Conservation (phyloP, 2,797 vertebrate species). For the Craterocephalus amniculus region DNA sequence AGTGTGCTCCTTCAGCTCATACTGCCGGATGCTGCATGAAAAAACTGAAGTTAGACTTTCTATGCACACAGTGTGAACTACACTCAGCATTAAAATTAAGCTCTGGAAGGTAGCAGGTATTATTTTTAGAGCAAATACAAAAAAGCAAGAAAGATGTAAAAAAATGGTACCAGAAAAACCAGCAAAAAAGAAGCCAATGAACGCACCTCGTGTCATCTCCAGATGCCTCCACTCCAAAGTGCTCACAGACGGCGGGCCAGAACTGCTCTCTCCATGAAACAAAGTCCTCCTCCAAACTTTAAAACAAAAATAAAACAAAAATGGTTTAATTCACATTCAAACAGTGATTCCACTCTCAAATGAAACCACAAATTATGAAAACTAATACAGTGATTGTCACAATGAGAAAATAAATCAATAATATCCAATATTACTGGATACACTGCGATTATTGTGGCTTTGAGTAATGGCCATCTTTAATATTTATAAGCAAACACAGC, state of each 20-base stretch:
- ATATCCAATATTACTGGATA: too few species aligned
- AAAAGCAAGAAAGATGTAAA: background rate
- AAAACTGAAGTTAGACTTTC: conserved; percentile 9
- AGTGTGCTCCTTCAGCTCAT: conserved; percentile 89
- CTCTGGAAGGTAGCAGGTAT: background rate
- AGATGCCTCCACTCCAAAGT: conserved; percentile 95
- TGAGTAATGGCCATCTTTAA: background rate
- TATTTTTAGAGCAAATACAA: too few species aligned
- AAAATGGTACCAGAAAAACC: background rate
- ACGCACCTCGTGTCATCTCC: conserved; percentile 95
- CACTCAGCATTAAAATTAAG: background rate
- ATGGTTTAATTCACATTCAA: background rate
- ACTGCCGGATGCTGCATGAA: conserved; percentile 92
- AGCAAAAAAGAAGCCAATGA: background rate
- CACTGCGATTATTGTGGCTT: background rate
- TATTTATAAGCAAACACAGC: background rate
- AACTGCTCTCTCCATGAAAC: conserved; percentile 98
- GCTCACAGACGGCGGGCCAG: conserved; percentile 97
- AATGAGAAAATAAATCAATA: background rate
- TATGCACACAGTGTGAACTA: background rate
- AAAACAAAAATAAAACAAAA: conserved; percentile 18
- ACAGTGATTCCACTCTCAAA: background rate
- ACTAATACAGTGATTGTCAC: background rate
- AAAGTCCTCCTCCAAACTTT: conserved; percentile 96
- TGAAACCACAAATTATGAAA: background rate